Evolutionary conservation across 2,888 invertebrate species (phyloP).

Genomic region (Gymnosoma rotundatum): DNA sequence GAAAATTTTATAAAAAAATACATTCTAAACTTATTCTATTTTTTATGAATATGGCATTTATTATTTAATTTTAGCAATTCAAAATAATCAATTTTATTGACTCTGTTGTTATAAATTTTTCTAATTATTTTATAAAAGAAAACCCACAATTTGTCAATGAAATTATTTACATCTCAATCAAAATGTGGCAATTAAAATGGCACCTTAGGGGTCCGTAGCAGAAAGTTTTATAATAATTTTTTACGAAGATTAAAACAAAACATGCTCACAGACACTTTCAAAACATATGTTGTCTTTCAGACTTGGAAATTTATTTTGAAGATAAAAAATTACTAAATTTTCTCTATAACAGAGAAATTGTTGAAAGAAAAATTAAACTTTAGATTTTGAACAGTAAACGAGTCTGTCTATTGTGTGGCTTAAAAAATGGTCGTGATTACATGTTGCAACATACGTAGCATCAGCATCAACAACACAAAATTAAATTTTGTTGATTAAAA

Average conservation of each 20-base stretch:
- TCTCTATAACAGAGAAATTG: background rate
- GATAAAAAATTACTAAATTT: background rate
- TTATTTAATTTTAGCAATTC: slow-evolving; percentile 12
- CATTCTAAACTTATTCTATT: too few relatives aligned
- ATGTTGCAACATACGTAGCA: slow-evolving; percentile 45
- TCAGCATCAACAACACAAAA: slow-evolving; percentile 16
- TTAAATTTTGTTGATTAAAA: slow-evolving; percentile 27
- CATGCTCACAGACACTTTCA: slow-evolving; percentile 48
- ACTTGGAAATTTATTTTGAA: background rate
- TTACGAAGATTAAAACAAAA: slow-evolving; percentile 46
- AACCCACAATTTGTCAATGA: slow-evolving; percentile 78
- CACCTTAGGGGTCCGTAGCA: slow-evolving; percentile 74
- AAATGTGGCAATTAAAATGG: slow-evolving; percentile 77
- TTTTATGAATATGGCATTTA: too few relatives aligned
- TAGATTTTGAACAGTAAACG: too few relatives aligned
- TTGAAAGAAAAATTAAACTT: background rate
- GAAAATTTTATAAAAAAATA: too few relatives aligned
- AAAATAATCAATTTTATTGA: slow-evolving; percentile 45
- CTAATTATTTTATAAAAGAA: background rate
- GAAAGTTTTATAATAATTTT: slow-evolving; percentile 44
- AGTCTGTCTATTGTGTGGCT: slow-evolving; percentile 8
- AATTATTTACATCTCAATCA: slow-evolving; percentile 78
- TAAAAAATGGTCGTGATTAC: slow-evolving; percentile 48
- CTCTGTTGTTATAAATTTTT: background rate
- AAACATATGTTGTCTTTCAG: slow-evolving; percentile 36